Base-by-base conservation (phyloP, 2,113 vertebrate genomes). In the Xyliphius kryptos region DNA sequence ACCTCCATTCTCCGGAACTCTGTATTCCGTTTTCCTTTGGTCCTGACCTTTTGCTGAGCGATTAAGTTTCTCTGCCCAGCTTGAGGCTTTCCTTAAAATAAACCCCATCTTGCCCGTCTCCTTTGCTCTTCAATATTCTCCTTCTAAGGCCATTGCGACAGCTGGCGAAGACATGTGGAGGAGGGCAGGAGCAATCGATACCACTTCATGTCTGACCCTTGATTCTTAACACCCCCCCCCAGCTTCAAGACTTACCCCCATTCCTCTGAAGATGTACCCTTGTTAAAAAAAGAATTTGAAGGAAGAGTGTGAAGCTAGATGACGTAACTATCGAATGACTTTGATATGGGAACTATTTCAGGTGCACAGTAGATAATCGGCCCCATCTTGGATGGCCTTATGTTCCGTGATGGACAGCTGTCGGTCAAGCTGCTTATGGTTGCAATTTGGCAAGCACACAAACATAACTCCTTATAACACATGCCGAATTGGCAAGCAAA, bases 81-180 rank as follows among this genome's bases (percentile, higher is more conserved):
- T 83, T 70, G 73, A 79, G 47, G 56, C 76, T 75, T 61, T 79
- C 83, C 86, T 85, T 82, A 87, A 88, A 89, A 88, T 87, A 89
- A 86, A 79, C 81, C 75, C 71, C 60, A n/a, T n/a, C n/a, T n/a
- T n/a, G n/a, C n/a, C n/a, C n/a, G n/a, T 57, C 56, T 61, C 44
- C 26, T 21, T 17, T 66, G 73, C 79, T 75, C 74, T 82, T 83
- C 76, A 81, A 81, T 82, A 78, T 86, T 89, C 62, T 80, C 87
- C 87, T 89, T 89, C 84, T 89, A 89, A 82, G 87, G 87, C 77
- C 72, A 86, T 84, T 77, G 11, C 81, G 82, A 86, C 87, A 89
- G 85, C 86, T 86, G 85, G 50, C 73, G 51, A 52, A 75, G 77
- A 66, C 74, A 67, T 69, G 73, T 60, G 47, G 77, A 77, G 73